Conservation (phyloP, 2,888 invertebrate species). For the Ophion costatus region DNA sequence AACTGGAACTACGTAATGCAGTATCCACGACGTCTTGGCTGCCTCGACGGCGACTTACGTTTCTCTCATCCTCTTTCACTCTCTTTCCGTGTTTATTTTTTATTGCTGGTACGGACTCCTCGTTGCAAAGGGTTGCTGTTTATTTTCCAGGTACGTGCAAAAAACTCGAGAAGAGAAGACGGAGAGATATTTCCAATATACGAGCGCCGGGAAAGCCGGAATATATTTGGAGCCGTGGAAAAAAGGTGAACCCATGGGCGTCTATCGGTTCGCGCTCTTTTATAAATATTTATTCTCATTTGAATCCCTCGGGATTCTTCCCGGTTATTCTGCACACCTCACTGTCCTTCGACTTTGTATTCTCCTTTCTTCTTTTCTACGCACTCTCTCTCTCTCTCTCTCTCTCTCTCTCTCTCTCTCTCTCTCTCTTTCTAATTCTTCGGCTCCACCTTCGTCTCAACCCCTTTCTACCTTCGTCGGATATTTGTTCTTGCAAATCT, state of each 20-base stretch:
- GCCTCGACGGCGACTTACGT: slow-evolving; percentile 38
- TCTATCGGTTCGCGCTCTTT: slow-evolving; percentile 76
- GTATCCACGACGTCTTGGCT: slow-evolving; percentile 26
- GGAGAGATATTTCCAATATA: slow-evolving; percentile 51
- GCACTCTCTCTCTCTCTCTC: slow-evolving; percentile 3
- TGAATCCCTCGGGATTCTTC: slow-evolving; percentile 76
- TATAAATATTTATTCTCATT: slow-evolving; percentile 83
- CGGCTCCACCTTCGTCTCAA: background rate
- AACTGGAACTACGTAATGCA: background rate
- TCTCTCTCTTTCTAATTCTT: slow-evolving; percentile 27
- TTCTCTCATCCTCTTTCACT: background rate
- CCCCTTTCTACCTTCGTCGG: slow-evolving; percentile 41
- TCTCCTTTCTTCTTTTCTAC: slow-evolving; percentile 23
- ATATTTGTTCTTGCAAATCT: slow-evolving; percentile 81
- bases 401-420: slow-evolving; percentile 15
- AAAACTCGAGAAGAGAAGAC: slow-evolving; percentile 45
- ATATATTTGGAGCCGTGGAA: slow-evolving; percentile 29
- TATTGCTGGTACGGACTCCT: slow-evolving; percentile 39
- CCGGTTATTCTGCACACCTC: slow-evolving; percentile 49
- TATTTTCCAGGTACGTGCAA: slow-evolving; percentile 61
- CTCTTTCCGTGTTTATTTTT: background rate
- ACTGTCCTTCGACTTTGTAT: slow-evolving; percentile 36
- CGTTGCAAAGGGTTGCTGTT: slow-evolving; percentile 52
- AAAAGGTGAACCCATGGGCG: slow-evolving; percentile 41
- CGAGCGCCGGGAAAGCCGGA: slow-evolving; percentile 39